Conservation (phyloP, 2,113 vertebrate genomes). For the Oryzias melastigma region DNA sequence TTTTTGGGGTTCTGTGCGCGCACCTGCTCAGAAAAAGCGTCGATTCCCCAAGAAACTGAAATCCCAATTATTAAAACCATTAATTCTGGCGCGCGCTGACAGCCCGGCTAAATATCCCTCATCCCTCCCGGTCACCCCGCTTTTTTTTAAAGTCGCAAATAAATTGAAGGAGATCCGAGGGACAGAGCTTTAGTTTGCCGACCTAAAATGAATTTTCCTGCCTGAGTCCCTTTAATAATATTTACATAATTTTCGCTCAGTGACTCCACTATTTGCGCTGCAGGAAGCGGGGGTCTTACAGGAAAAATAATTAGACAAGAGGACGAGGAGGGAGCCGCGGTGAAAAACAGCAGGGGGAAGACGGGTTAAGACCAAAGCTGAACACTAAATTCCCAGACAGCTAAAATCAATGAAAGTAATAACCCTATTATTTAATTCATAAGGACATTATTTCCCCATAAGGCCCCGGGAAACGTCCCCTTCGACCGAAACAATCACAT, state of each 20-base stretch:
- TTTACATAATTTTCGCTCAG: slow-evolving; percentile 99
- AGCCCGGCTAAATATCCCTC: slow-evolving; percentile 97
- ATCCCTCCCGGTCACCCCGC: slow-evolving; percentile 98
- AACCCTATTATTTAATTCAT: slow-evolving; percentile 78
- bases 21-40: slow-evolving; percentile 26
- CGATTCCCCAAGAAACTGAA: slow-evolving; percentile 90
- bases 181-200: slow-evolving; percentile 86
- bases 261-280: slow-evolving; percentile 96
- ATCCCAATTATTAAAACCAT: slow-evolving; percentile 99
- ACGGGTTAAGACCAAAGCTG: slow-evolving; percentile 58
- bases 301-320: slow-evolving; percentile 92
- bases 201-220: slow-evolving; percentile 96
- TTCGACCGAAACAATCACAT: slow-evolving; percentile 77
- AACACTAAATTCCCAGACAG: slow-evolving; percentile 75
- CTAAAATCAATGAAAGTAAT: slow-evolving; percentile 78
- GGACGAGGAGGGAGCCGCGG: slow-evolving; percentile 59
- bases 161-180: slow-evolving; percentile 99
- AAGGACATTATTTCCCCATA: slow-evolving; percentile 75
- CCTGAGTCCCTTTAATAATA: slow-evolving; percentile 99
- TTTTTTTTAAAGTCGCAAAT: slow-evolving; percentile 93
- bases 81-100: slow-evolving; percentile 95
- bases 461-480: slow-evolving; percentile 73
- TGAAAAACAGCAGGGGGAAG: slow-evolving; percentile 46
- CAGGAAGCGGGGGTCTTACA: slow-evolving; percentile 90
- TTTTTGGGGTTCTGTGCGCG: not conserved